These are phyloP conservation scores for Apamea anceps DNA, from an alignment of 2,888 invertebrate genomes.

Conservation along the genomic window DNA sequence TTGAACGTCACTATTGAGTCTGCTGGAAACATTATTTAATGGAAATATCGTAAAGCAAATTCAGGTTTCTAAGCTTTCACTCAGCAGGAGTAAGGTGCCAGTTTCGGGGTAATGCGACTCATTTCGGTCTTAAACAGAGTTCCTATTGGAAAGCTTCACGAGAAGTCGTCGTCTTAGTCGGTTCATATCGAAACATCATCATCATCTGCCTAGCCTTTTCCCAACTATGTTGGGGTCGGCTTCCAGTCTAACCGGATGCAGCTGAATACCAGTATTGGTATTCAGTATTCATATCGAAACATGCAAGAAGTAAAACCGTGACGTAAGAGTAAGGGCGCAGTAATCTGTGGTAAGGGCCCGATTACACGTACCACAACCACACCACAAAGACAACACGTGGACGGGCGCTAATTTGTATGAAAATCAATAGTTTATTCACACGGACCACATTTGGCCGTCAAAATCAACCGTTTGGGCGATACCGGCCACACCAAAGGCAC, in stretches of 20 bases:
- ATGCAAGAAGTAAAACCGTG: not conserved
- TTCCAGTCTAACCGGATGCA: no score
- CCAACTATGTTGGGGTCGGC: no score
- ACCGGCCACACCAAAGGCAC: not conserved
- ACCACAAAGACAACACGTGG: not conserved
- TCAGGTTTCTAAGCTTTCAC: not conserved
- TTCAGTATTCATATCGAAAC: not conserved
- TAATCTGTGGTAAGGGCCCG: no score
- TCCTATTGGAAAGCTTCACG: not conserved
- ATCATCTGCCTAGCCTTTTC: no score
- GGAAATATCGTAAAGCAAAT: not conserved
- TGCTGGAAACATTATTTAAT: constrained; percentile 66
- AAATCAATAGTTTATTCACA: not conserved
- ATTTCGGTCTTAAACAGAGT: not conserved
- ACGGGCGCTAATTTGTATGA: not conserved
- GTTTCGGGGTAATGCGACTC: not conserved
- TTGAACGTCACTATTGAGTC: constrained; percentile 73
- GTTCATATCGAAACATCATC: not conserved
- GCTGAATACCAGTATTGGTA: no score
- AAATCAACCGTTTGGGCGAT: not conserved
- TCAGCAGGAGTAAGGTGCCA: not conserved
- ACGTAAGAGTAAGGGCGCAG: not conserved
- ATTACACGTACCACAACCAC: not conserved
- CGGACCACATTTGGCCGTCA: no score
- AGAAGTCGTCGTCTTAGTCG: not conserved